Evolutionary conservation across 2,797 vertebrate species (phyloP).

Genomic region (Tamandua tetradactyla): DNA sequence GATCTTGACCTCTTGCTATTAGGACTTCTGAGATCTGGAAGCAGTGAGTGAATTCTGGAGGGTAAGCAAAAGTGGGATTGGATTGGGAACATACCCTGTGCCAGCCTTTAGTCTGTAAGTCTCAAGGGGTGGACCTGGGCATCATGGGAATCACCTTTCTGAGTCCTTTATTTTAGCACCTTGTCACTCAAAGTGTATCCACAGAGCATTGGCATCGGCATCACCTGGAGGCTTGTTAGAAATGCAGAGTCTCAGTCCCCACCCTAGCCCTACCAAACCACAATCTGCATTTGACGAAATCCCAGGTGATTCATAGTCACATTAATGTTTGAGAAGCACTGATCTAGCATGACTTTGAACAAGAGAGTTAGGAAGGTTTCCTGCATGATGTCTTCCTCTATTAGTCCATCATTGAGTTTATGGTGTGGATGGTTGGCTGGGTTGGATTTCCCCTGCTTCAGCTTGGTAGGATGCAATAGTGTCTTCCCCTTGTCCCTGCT

Average conservation of each 20-base stretch:
- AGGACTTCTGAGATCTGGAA: not conserved
- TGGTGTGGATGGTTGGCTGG: not conserved
- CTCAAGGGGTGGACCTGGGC: not conserved
- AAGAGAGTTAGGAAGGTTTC: not conserved
- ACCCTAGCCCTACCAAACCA: not conserved
- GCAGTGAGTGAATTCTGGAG: not conserved
- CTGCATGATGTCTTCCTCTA: not conserved
- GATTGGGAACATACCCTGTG: not conserved
- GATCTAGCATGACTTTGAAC: not conserved
- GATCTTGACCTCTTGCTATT: not conserved
- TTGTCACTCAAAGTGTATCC: not conserved
- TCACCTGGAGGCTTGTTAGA: not conserved
- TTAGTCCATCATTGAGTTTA: not conserved
- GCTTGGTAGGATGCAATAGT: not conserved
- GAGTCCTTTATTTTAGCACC: not conserved
- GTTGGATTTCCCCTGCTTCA: not conserved
- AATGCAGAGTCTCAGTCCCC: constrained; percentile 39
- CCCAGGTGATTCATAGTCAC: not conserved
- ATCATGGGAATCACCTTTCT: not conserved
- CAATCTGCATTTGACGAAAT: constrained; percentile 10
- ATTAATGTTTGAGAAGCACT: not conserved
- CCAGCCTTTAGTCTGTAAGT: not conserved
- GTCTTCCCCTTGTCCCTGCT: not conserved
- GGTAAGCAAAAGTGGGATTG: not conserved
- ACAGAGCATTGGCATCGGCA: too few relatives aligned